Base-by-base conservation (phyloP, 2,113 vertebrate species). In the Paracanthobrama guichenoti region DNA sequence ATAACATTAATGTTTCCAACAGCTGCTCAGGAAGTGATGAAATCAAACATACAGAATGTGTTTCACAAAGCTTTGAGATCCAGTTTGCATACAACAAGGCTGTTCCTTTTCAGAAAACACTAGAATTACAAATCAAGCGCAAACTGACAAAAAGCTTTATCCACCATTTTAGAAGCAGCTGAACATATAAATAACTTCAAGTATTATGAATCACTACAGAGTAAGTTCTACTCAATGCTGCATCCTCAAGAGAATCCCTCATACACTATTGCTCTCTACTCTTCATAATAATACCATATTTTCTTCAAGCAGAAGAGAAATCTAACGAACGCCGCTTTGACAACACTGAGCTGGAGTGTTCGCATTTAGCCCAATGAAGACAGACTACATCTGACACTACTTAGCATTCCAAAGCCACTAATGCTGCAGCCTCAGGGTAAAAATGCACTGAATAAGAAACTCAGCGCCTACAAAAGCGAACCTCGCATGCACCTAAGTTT, bases 211-310 rank as follows among this genome's bases (percentile, higher is more conserved):
- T 66, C 71, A 86, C 46, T 20, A 18, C 20, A 53, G 35, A 48
- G 44, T 71, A 14, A 76, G 72, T 53, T 66, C 60, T 66, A 48
- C 57, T 48, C 35, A 71, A 28, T 50, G n/a, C 77, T 44, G 20
- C 50, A 55, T 76, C 72, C 87, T 53, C 69, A 20, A 66, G 50
- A 82, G 75, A 59, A 44, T 50, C 39, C 39, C 71, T 80, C 71
- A 44, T 35, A 57, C 24, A 53, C 48, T 53, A 80, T 53, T 31
- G 18, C 39, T 82, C 42, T 81, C 42, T 42, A 60, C n/a, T 39
- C 72, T 84, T 81, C 77, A 84, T 86, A 59, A 84, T 28, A 85
- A 72, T 44, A 20, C 64, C 18, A 76, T 13, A 44, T 66, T 84
- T 83, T 80, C 2, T 71, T 78, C 46, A 84, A 85, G 82, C 24